phyloP scores from a whole-genome alignment of 2,113 vertebrate species.

The Pipra filicauda region DNA sequence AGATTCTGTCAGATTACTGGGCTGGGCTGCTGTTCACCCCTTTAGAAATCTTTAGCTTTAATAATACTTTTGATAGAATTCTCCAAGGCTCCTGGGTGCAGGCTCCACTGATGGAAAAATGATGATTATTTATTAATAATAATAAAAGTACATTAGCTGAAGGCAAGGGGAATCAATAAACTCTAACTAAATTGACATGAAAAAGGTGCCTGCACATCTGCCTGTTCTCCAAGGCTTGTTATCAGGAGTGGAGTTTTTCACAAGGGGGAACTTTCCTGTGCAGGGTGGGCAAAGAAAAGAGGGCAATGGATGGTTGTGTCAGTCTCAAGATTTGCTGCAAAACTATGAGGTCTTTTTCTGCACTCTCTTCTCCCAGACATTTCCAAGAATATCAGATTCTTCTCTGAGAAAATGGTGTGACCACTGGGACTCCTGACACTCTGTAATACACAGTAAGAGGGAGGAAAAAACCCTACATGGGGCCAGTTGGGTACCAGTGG shows the following conservation, averaged over 20 bases:
- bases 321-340: background rate
- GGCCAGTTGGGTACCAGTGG: background rate
- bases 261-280: background rate
- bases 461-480: background rate
- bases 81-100: background rate
- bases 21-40: background rate
- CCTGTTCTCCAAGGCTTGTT: background rate
- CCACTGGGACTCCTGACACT: background rate
- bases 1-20: background rate
- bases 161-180: slow-evolving; percentile 61
- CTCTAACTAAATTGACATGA: slow-evolving; percentile 26
- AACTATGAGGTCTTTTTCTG: background rate
- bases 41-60: slow-evolving; percentile 22
- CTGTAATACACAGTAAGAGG: background rate
- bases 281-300: background rate
- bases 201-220: background rate
- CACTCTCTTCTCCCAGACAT: background rate
- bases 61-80: slow-evolving; percentile 30
- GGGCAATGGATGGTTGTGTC: background rate
- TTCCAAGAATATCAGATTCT: background rate
- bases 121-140: slow-evolving; percentile 60
- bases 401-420: background rate
- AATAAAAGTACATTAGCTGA: slow-evolving; percentile 44
- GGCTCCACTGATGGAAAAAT: slow-evolving; percentile 24
- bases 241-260: background rate